Percentiles rank a stretch among this genome's conserved stretches.
These are phyloP conservation scores for Pherbina coryleti DNA, from an alignment of 2,888 invertebrate species.

Conservation along the genomic window DNA sequence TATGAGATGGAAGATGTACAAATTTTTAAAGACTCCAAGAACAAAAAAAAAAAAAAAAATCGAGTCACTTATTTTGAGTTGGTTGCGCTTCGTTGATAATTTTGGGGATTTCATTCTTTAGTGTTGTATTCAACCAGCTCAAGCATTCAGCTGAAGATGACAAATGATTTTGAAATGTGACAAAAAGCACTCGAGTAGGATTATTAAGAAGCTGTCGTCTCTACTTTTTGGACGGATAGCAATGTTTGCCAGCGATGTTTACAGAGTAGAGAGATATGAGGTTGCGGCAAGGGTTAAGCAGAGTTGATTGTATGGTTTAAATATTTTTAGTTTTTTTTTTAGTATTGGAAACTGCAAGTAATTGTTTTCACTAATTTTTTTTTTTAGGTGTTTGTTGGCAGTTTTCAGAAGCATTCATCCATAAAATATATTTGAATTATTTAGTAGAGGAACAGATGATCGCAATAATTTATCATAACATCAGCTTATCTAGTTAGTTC, in stretches of 20 bases:
- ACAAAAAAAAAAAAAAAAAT: background rate
- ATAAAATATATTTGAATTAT: background rate
- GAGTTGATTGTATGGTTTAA: background rate
- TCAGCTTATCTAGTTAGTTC: background rate
- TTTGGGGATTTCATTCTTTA: slow-evolving; percentile 49
- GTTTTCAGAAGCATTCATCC: too few species aligned
- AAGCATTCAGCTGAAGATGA: slow-evolving; percentile 52
- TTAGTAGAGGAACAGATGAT: slow-evolving; percentile 24
- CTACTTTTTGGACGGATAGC: background rate
- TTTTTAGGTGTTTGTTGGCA: background rate
- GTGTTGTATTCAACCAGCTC: slow-evolving; percentile 1
- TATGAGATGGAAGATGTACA: slow-evolving; percentile 60
- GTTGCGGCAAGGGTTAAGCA: slow-evolving; percentile 10
- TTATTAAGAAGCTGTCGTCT: slow-evolving; percentile 47
- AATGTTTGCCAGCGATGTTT: too few species aligned
- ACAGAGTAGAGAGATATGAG: background rate
- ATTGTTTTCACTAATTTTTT: background rate
- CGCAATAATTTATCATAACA: slow-evolving; percentile 11
- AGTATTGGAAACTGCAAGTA: background rate
- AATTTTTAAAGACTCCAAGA: slow-evolving; percentile 14
- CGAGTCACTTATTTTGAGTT: slow-evolving; percentile 22
- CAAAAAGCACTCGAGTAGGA: slow-evolving; percentile 63
- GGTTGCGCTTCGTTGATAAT: slow-evolving; percentile 49
- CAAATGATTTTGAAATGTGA: slow-evolving; percentile 66
- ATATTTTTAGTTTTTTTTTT: background rate